Evolutionary conservation across 2,888 invertebrate species (phyloP), one percentile per base, ranked within the genome.

Genomic region (Chymomyza amoena): DNA sequence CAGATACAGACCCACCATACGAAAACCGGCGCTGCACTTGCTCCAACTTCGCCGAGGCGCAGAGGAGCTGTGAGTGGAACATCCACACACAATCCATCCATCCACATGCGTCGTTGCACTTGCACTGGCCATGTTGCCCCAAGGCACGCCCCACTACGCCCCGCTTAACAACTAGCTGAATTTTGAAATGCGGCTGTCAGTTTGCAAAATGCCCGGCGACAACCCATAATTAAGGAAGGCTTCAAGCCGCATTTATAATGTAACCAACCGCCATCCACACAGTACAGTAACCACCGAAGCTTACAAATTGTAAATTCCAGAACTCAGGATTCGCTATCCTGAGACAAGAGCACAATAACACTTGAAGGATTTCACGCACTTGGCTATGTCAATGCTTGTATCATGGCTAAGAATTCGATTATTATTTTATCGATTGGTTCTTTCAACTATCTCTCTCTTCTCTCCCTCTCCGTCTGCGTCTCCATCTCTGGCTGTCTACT

Each of bases 161-260:
- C 16, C 18, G 54, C 54, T 16, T 4, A n/a, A 13, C 54, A 20
- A 16, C 54, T 54, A 54, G 54, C 18, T 54, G 7, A n/a, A 20
- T 20, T 54, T 20, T 54, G 28, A 60, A 60, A 60, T 61, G 36
- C 54, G 10, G 28, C 59, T 25, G 25, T 18, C n/a, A 32, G 28
- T 32, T 20, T 6, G 25, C n/a, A n/a, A 28, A 59, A 39, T 39
- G 36, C 18, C 52, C 50, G 51, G 59, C 20, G 81, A 84, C 87
- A 82, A 82, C 80, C 88, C 84, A 84, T 84, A 84, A 84, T 84
- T 84, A 86, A 88, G 84, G 73, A 86, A 88, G 84, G 73, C 67
- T 72, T 61, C 74, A 64, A 52, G 59, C 72, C n/a, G 39, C 18
- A 61, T 54, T 54, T 54, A 54, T 20, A 64, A 32, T 61, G 66